phyloP scores from a whole-genome alignment of 2,888 invertebrate species.

The Latrodectus elegans region DNA sequence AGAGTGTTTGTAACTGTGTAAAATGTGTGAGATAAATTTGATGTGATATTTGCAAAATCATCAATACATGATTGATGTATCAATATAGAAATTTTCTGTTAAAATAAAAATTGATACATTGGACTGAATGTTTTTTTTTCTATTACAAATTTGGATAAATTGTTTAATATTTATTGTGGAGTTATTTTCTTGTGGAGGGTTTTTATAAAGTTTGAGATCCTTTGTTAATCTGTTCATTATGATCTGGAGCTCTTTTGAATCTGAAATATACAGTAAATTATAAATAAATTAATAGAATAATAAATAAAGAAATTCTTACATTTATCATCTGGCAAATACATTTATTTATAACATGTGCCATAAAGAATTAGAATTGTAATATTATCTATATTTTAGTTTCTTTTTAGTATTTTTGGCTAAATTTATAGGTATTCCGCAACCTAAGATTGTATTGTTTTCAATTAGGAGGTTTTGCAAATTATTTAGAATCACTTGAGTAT shows the following conservation, averaged over 20 bases:
- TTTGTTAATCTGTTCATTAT: slow-evolving; percentile 79
- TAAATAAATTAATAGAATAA: not conserved
- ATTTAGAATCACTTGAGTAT: too few relatives aligned
- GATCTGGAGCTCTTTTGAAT: slow-evolving; percentile 58
- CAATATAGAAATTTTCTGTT: slow-evolving; percentile 34
- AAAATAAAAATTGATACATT: slow-evolving; percentile 29
- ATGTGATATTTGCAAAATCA: slow-evolving; percentile 40
- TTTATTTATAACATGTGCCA: not conserved
- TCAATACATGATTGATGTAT: slow-evolving; percentile 36
- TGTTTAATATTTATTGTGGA: too few relatives aligned
- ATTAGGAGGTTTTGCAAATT: too few relatives aligned
- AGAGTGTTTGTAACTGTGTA: slow-evolving; percentile 52
- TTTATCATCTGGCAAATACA: not conserved
- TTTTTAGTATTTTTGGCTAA: not conserved
- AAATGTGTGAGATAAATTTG: slow-evolving; percentile 12
- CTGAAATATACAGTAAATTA: slow-evolving; percentile 8
- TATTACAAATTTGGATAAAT: not conserved
- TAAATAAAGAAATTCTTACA: not conserved
- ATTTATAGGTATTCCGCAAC: not conserved
- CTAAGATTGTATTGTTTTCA: not conserved
- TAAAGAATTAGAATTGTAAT: not conserved
- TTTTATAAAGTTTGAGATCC: slow-evolving; percentile 90
- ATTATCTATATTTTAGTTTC: not conserved
- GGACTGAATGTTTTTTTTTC: not conserved
- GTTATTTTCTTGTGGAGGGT: slow-evolving; percentile 94